Percentiles rank a stretch among this genome's conserved stretches.
Evolutionary conservation across 2,888 invertebrate genomes (phyloP).

Genomic region (Alloscopus bannaensis): DNA sequence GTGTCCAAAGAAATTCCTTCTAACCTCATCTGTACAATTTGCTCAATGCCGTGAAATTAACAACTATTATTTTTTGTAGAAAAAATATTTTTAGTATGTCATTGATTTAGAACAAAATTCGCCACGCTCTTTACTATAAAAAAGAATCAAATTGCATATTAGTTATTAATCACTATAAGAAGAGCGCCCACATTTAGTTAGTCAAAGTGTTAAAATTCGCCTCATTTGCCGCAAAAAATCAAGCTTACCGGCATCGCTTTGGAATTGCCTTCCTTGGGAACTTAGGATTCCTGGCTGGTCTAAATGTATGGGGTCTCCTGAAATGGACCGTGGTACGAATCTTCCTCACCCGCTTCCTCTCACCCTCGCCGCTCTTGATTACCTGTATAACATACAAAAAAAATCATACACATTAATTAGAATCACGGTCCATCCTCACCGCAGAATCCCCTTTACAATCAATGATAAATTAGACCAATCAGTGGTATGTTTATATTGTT

Average conservation of each 20-base stretch:
- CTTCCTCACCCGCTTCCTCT: slow-evolving; percentile 84
- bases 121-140: too few relatives aligned
- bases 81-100: neutral
- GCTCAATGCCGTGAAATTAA: too few relatives aligned
- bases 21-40: too few relatives aligned
- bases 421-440: neutral
- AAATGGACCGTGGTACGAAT: slow-evolving; percentile 97
- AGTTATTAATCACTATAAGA: too few relatives aligned
- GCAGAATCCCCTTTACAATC: neutral
- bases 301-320: slow-evolving; percentile 94
- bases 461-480: neutral
- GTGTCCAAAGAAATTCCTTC: too few relatives aligned
- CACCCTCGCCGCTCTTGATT: slow-evolving; percentile 93
- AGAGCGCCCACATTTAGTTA: too few relatives aligned
- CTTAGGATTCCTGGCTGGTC: slow-evolving; percentile 92
- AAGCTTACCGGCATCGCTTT: slow-evolving; percentile 87
- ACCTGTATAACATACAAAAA: slow-evolving; percentile 79
- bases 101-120: too few relatives aligned
- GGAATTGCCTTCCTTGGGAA: slow-evolving; percentile 97
- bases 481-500: slow-evolving; percentile 51
- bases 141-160: too few relatives aligned
- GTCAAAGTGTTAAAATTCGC: too few relatives aligned
- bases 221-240: too few relatives aligned
- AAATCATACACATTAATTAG: neutral
- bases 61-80: too few relatives aligned